Conservation (phyloP, 2,797 vertebrate genomes). For the Schizopygopsis malacanthus region DNA sequence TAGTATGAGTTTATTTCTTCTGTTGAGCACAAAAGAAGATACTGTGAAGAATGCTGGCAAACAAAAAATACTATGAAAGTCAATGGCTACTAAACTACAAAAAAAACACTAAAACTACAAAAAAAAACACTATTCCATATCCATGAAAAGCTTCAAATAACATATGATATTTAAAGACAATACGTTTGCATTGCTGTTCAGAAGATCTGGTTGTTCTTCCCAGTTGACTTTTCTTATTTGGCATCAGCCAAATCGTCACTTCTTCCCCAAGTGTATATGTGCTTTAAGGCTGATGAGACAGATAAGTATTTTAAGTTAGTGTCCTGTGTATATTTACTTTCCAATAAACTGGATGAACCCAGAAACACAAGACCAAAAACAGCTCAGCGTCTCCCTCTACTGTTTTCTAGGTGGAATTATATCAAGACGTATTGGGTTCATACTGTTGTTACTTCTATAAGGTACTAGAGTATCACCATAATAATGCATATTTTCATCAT, state of each 20-base stretch:
- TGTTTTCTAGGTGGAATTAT: constrained; percentile 3
- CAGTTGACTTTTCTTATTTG: background rate
- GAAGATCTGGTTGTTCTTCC: background rate
- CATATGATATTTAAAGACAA: background rate
- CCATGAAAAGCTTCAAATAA: background rate
- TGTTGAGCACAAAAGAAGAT: background rate
- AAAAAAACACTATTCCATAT: background rate
- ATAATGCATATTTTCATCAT: background rate
- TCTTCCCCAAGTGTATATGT: background rate
- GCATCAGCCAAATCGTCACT: background rate
- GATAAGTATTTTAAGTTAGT: constrained; percentile 12
- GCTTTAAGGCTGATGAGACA: constrained; percentile 11
- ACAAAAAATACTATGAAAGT: background rate
- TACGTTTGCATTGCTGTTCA: background rate
- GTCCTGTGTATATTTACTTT: constrained; percentile 22
- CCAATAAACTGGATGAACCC: constrained; percentile 43
- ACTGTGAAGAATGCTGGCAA: background rate
- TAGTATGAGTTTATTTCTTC: background rate
- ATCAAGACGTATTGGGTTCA: background rate
- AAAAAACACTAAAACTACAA: too few species aligned
- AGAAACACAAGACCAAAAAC: background rate
- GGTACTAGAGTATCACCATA: background rate
- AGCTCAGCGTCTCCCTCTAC: constrained; percentile 32
- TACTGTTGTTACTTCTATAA: background rate
- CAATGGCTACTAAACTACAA: too few species aligned